Evolutionary conservation across 2,113 vertebrate genomes (phyloP).

Genomic region (Ictidomys tridecemlineatus): DNA sequence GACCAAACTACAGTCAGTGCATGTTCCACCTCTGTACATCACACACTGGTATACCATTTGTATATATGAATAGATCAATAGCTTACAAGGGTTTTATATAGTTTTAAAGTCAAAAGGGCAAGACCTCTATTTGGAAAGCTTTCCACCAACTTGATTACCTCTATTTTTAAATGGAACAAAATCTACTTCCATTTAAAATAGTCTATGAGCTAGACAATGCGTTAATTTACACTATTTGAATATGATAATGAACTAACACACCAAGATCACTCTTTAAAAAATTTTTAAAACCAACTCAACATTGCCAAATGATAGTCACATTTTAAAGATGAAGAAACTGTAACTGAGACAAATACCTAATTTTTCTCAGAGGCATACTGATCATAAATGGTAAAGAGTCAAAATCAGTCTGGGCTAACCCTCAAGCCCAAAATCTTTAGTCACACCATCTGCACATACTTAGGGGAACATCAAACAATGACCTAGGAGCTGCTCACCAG

Average conservation of each 20-base stretch:
- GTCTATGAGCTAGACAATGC: background rate
- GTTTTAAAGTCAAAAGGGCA: conserved; percentile 36
- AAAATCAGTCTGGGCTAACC: conserved; percentile 36
- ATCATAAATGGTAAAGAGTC: background rate
- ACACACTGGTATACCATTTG: background rate
- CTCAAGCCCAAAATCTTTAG: conserved; percentile 41
- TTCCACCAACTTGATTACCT: conserved; percentile 11
- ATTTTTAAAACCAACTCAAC: background rate
- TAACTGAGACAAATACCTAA: conserved; percentile 56
- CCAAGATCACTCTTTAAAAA: conserved; percentile 47
- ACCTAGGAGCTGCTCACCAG: conserved; percentile 40
- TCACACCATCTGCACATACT: background rate
- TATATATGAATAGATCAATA: background rate
- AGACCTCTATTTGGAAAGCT: conserved; percentile 45
- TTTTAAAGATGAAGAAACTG: conserved; percentile 40
- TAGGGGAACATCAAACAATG: conserved; percentile 19
- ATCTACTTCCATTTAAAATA: conserved; percentile 48
- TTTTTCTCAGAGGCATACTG: background rate
- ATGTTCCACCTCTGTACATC: background rate
- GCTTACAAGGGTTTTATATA: background rate
- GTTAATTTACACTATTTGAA: conserved; percentile 46
- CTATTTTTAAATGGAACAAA: conserved; percentile 44
- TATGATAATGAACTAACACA: conserved; percentile 36
- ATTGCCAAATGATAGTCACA: background rate
- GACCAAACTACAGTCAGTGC: background rate